Percentiles rank a stretch among this genome's conserved stretches.
Evolutionary conservation across 2,797 vertebrate genomes (phyloP).

Genomic region (Tamandua tetradactyla): DNA sequence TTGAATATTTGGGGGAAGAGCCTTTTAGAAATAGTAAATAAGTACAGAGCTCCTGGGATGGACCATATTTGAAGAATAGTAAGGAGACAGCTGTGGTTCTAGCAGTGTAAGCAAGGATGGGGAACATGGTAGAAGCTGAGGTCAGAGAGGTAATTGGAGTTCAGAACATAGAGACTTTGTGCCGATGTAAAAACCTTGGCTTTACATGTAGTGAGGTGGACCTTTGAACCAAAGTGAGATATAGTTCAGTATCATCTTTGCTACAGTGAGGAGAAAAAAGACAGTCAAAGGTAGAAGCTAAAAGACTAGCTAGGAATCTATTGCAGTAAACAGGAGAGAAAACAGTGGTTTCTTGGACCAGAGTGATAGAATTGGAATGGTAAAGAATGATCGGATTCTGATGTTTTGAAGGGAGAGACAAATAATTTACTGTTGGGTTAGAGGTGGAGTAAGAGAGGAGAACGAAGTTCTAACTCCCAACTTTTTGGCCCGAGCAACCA

Average conservation of each 20-base stretch:
- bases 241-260: not conserved
- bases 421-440: not conserved
- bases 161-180: not conserved
- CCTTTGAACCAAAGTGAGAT: not conserved
- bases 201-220: not conserved
- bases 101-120: not conserved
- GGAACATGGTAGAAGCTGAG: not conserved
- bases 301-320: not conserved
- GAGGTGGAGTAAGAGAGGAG: not conserved
- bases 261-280: not conserved
- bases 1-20: not conserved
- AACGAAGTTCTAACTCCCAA: not conserved
- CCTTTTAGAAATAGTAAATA: not conserved
- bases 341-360: not conserved
- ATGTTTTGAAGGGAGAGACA: not conserved
- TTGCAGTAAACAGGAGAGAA: not conserved
- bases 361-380: not conserved
- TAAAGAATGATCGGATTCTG: not conserved
- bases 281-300: not conserved
- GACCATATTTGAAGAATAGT: not conserved
- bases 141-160: not conserved
- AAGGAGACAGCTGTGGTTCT: not conserved
- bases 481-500: not conserved
- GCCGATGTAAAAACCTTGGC: not conserved
- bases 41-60: not conserved